phyloP scores from a whole-genome alignment of 2,888 invertebrate species.

The Xanthostigma xanthostigma region DNA sequence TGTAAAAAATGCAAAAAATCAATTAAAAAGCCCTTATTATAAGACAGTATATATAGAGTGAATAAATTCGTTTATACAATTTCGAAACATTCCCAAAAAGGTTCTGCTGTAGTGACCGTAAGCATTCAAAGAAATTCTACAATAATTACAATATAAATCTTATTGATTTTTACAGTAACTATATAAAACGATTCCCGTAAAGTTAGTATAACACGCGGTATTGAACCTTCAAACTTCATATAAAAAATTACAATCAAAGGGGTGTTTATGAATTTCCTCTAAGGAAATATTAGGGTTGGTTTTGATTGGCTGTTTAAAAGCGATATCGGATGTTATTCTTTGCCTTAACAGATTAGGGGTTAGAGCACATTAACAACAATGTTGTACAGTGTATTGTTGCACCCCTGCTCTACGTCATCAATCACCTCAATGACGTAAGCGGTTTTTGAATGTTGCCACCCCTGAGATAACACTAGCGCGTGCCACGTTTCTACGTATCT shows the following conservation, averaged over 20 bases:
- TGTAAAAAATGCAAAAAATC: too few relatives aligned
- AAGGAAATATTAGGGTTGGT: constrained; percentile 4
- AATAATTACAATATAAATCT: too few relatives aligned
- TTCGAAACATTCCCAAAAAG: too few relatives aligned
- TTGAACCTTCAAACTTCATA: too few relatives aligned
- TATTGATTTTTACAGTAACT: too few relatives aligned
- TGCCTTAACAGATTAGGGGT: constrained; percentile 16
- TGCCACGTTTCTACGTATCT: not conserved
- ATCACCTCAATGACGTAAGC: constrained; percentile 14
- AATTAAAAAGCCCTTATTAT: too few relatives aligned
- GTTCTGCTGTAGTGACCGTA: too few relatives aligned
- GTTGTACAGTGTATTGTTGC: constrained; percentile 8
- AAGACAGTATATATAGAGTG: too few relatives aligned
- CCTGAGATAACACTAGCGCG: constrained; percentile 3
- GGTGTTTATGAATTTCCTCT: constrained; percentile 2
- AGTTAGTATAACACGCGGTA: too few relatives aligned
- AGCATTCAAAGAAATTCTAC: too few relatives aligned
- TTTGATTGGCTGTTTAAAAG: constrained; percentile 6
- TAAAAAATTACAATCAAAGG: not conserved
- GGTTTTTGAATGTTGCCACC: constrained; percentile 12
- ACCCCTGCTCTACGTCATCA: constrained; percentile 13
- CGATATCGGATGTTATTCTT: constrained; percentile 2
- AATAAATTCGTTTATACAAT: too few relatives aligned
- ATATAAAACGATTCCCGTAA: too few relatives aligned
- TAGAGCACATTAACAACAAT: constrained; percentile 15